Evolutionary conservation across 53 echinoderm and acorn worm species (phyloP), one percentile per base, ranked within the genome.

Genomic region (Holothuria scabra): DNA sequence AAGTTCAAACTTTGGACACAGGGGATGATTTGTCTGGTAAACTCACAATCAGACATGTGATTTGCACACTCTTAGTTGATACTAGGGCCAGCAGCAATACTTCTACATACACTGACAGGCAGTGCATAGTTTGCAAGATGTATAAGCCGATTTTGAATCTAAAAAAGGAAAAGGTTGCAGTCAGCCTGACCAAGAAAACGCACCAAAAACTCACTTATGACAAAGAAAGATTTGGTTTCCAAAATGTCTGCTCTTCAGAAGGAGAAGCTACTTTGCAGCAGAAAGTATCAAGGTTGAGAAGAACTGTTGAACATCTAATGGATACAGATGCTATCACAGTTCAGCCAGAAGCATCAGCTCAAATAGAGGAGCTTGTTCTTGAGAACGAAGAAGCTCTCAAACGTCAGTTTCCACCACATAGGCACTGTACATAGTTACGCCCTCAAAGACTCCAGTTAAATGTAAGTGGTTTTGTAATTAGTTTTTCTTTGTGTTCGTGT

Each of bases 1-100:
- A 28, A 30, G n/a, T 63, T 63, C 57, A 49, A 76, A 76, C 28
- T 56, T 55, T 24, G 12, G 31, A 55, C 31, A 56, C 76, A 34
- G 21, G n/a, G 14, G 35, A 31, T 31, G 70, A 34, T 1, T 16
- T 37, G 10, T n/a, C 31, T 11, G 70, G 31, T 2, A 8, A 4
- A 4, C 4, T 63, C 21, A 63, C 31, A 9, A 34, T 29, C 38
- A 69, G 70, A 30, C 35, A 69, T 32, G 35, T 8, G 5, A 32
- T 34, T 34, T 69, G 31, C n/a, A 62, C 11, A 24, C 63, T 2
- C 4, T 24, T 24, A 62, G 5, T 24, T 5, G 29, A 29, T 8
- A 16, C 1, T 8, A 34, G n/a, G 8, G 10, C 5, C 35, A 5
- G 35, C 31, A 22, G n/a, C 32, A 22, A 22, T 35, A 35, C 70